These are phyloP conservation scores for Poecilobothrus nobilitatus DNA, from an alignment of 2,888 invertebrate genomes.

Conservation along the genomic window DNA sequence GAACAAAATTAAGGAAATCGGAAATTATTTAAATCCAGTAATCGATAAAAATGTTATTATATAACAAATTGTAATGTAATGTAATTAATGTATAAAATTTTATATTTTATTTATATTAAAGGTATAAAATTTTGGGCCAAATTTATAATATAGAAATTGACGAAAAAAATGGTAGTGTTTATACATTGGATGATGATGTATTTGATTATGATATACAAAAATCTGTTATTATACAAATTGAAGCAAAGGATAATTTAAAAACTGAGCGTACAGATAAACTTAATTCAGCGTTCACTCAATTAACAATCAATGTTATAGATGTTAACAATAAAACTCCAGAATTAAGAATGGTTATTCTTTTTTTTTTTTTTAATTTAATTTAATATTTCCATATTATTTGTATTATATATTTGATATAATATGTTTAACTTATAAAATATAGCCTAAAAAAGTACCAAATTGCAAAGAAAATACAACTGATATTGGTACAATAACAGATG, in stretches of 20 bases:
- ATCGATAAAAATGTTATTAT: no score
- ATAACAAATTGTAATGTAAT: no score
- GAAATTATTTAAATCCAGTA: no score
- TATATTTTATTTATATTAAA: constrained; percentile 28
- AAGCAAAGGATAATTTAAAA: constrained; percentile 47
- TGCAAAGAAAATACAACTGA: constrained; percentile 50
- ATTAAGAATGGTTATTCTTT: constrained; percentile 49
- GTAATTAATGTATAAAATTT: no score
- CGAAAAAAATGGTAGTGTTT: constrained; percentile 49
- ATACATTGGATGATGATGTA: constrained; percentile 46
- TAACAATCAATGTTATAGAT: constrained; percentile 56
- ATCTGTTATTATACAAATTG: constrained; percentile 49
- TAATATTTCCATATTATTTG: not conserved
- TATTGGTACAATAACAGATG: constrained; percentile 40
- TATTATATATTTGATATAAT: not conserved
- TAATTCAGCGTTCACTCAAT: constrained; percentile 44
- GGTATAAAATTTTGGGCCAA: constrained; percentile 49
- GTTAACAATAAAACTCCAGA: constrained; percentile 66
- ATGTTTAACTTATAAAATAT: constrained; percentile 16
- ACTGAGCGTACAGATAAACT: constrained; percentile 18
- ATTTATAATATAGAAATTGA: constrained; percentile 48
- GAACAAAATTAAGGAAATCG: no score
- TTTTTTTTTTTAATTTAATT: not conserved
- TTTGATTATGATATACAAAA: constrained; percentile 57
- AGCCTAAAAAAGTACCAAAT: constrained; percentile 47